Base-by-base conservation (phyloP, 2,797 vertebrate species). In the Paratrypauchen microcephalus region DNA sequence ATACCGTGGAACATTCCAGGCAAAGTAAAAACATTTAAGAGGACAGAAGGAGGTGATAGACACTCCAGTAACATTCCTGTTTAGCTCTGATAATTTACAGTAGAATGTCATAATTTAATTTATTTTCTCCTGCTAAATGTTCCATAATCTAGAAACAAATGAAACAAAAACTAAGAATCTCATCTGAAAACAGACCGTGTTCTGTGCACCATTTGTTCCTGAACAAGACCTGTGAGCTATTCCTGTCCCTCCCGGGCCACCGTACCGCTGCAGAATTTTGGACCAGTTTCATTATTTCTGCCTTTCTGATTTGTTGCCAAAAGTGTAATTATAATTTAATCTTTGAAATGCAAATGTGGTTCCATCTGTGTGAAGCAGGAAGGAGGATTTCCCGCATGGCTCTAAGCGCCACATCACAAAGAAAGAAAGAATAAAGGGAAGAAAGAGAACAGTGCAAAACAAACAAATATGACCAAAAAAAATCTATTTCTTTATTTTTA, bases 341-440 rank as follows among this genome's bases (percentile, higher is more conserved):
- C 70, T 77, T 77, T 73, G 36, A 73, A 57, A 21, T 70, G 65
- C 48, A 67, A 70, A 70, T 47, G 58, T 30, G 66, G 63, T 45
- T 21, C 23, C 9, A 50, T 52, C 32, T 52, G 18, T 19, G 68
- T 56, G 60, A 47, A 81, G 47, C 9, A 65, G 59, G 57, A 70
- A 65, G 63, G 61, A 61, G 67, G 50, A 36, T 75, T 73, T 86
- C 70, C 65, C 55, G 50, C 65, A 15, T 68, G 30, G 41, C 5
- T 73, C 55, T 45, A 13, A 45, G 41, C 41, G 1, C 13, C 41
- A 45, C 12, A 16, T 15, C 41, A 45, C 41, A 45, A 15, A 15
- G 41, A 45, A 66, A 50, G 18, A 15, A 39, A 9, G 9, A 54
- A 54, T 21, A 15, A 39, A n/a, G n/a, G n/a, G n/a, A n/a, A 18